Conservation (phyloP, 2,113 vertebrate species). For the Epinephelus moara region DNA sequence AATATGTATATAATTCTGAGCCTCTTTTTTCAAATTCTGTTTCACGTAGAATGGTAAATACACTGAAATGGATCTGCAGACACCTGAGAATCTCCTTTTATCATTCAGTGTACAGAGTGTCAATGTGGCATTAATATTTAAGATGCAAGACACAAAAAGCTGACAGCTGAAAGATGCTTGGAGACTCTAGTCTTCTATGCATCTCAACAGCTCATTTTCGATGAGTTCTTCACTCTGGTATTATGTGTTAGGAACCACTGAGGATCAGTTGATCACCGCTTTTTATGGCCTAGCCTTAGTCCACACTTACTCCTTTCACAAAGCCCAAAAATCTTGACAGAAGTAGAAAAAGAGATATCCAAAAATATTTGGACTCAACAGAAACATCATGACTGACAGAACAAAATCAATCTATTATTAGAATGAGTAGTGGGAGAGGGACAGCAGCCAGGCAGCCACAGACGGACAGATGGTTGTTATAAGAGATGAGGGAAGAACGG, state of each 20-base stretch:
- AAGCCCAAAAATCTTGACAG: neutral
- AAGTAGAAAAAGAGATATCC: neutral
- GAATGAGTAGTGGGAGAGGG: slow-evolving; percentile 18
- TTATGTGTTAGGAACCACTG: no score
- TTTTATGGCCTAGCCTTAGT: neutral
- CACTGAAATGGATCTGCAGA: neutral
- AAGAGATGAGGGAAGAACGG: slow-evolving; percentile 14
- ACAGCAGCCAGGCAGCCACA: neutral
- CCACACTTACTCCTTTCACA: neutral
- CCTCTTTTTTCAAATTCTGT: neutral
- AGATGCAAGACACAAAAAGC: slow-evolving; percentile 6
- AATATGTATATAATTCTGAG: neutral
- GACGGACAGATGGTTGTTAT: slow-evolving; percentile 24
- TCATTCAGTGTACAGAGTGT: neutral
- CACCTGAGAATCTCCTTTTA: slow-evolving; percentile 21
- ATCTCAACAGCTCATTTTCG: neutral
- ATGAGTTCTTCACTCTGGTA: neutral
- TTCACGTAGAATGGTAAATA: neutral
- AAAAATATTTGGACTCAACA: slow-evolving; percentile 17
- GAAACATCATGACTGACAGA: slow-evolving; percentile 5
- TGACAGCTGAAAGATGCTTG: neutral
- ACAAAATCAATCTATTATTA: slow-evolving; percentile 49
- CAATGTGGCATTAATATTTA: slow-evolving; percentile 27
- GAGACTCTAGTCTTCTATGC: neutral
- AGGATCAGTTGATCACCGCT: neutral